Conservation (phyloP, 2,797 vertebrate species). For the Phylloscopus collybita region DNA sequence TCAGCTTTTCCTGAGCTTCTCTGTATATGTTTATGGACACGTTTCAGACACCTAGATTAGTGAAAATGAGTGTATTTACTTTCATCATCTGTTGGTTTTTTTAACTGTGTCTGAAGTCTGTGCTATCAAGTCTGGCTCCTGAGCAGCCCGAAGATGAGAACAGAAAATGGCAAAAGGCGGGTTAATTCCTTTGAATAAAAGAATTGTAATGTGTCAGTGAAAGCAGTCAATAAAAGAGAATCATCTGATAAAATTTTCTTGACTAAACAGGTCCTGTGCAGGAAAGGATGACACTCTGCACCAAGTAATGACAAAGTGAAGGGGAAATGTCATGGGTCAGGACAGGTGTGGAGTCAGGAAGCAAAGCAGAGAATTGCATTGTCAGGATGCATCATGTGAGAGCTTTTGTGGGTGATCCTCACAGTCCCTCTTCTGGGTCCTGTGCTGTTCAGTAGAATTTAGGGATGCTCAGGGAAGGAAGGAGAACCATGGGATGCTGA, state of each 20-base stretch:
- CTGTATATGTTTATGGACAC: neutral
- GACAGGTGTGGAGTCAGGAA: neutral
- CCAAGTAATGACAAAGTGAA: neutral
- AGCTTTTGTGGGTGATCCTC: neutral
- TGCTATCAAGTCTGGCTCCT: neutral
- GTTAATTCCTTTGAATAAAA: neutral
- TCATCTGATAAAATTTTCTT: neutral
- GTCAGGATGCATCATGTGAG: neutral
- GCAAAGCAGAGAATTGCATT: neutral
- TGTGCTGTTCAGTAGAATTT: neutral
- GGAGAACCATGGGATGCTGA: neutral
- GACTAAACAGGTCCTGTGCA: neutral
- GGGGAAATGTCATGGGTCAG: neutral
- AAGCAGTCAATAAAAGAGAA: neutral
- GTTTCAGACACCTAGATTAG: neutral
- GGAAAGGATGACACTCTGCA: neutral
- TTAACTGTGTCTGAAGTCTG: neutral
- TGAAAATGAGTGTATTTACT: neutral
- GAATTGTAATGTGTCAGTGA: neutral
- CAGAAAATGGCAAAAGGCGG: neutral
- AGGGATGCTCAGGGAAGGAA: neutral
- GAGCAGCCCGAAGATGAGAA: neutral
- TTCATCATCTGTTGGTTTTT: neutral
- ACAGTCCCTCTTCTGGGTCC: accelerated
- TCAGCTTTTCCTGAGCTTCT: neutral